A percentile compares a stretch with the other conserved stretches of the same genome.
These are phyloP conservation scores for Probaryconus sp. DNA, from an alignment of 1,140 invertebrate genomes.

Conservation along the genomic window DNA sequence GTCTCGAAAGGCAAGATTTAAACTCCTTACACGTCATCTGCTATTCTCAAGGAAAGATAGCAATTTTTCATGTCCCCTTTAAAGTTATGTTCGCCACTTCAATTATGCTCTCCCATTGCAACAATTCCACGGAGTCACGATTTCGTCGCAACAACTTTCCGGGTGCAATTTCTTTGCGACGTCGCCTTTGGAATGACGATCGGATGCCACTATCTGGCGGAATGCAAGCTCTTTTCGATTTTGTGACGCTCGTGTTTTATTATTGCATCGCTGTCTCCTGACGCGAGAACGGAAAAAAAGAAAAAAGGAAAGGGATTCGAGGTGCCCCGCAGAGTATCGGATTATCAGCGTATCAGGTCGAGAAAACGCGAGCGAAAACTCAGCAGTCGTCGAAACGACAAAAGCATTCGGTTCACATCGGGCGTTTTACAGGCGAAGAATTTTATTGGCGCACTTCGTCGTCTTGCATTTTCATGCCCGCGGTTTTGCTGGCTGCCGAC, in stretches of 20 bases:
- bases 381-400: constrained; percentile 48
- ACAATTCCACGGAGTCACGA: constrained; percentile 51
- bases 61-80: constrained; percentile 33
- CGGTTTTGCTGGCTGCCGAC: constrained; percentile 62
- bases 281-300: constrained; percentile 17
- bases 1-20: no score
- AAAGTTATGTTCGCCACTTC: constrained; percentile 33
- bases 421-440: constrained; percentile 74
- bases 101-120: constrained; percentile 43
- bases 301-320: constrained; percentile 60
- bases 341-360: constrained; percentile 70
- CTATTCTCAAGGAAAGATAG: no score
- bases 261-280: constrained; percentile 47
- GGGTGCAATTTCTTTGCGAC: constrained; percentile 41
- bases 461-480: constrained; percentile 75
- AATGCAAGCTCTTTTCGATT: constrained; percentile 52
- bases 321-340: constrained; percentile 68
- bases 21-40: no score
- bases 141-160: constrained; percentile 53
- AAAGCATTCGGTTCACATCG: constrained; percentile 76
- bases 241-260: constrained; percentile 55
- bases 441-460: constrained; percentile 74
- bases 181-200: constrained; percentile 51
- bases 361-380: constrained; percentile 27
- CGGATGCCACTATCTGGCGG: constrained; percentile 19